phyloP scores from a whole-genome alignment of 2,888 invertebrate species.

The Latheticus oryzae region DNA sequence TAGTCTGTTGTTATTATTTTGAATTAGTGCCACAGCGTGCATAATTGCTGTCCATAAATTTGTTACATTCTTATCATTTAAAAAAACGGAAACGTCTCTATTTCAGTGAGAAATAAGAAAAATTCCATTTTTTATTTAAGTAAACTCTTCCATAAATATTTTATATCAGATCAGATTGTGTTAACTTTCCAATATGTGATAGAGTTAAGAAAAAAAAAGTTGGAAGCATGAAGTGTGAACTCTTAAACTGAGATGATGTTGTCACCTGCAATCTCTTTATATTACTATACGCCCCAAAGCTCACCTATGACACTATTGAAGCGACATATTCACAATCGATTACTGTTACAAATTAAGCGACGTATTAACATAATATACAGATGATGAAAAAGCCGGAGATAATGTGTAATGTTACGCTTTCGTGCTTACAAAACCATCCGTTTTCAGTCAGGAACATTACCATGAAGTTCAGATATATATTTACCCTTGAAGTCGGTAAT shows the following conservation, averaged over 20 bases:
- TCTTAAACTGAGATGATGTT: constrained; percentile 51
- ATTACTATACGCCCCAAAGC: constrained; percentile 34
- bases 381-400: constrained; percentile 3
- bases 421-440: neutral
- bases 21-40: constrained; percentile 28
- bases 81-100: constrained; percentile 38
- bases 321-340: constrained; percentile 38
- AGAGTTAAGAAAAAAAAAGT: constrained; percentile 57
- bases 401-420: neutral
- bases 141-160: no score
- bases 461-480: constrained; percentile 50
- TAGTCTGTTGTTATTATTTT: constrained; percentile 25
- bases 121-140: no score
- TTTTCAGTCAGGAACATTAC: constrained; percentile 14
- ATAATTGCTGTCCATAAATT: constrained; percentile 36
- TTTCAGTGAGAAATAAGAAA: no score
- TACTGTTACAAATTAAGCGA: constrained; percentile 26
- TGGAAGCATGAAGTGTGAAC: constrained; percentile 56
- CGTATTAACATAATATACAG: constrained; percentile 7
- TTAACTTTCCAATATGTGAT: no score
- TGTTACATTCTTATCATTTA: constrained; percentile 31
- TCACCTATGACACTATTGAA: constrained; percentile 45
- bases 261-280: constrained; percentile 54
- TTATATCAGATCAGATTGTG: no score
- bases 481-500: constrained; percentile 54